Conservation (phyloP, 2,888 invertebrate genomes). For the Hyalella azteca region DNA sequence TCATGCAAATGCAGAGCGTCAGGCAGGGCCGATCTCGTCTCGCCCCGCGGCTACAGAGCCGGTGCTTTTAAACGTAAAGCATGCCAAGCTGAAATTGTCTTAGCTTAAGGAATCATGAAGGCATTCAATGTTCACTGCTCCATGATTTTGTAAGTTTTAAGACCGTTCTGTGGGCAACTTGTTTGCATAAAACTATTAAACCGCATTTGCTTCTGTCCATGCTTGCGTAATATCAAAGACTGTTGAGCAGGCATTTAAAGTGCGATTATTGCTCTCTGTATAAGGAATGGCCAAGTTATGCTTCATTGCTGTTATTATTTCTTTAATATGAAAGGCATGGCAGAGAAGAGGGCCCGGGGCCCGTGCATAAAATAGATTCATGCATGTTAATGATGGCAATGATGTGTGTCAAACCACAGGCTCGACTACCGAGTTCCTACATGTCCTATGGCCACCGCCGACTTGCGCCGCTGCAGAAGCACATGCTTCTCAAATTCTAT, state of each 20-base stretch:
- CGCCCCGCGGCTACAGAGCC: too few relatives aligned
- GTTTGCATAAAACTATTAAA: conserved; percentile 28
- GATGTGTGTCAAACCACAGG: neutral
- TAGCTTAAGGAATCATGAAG: neutral
- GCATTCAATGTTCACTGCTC: neutral
- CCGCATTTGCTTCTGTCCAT: neutral
- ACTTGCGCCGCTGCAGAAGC: too few relatives aligned
- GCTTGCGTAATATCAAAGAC: neutral
- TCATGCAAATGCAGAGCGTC: too few relatives aligned
- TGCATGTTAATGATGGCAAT: conserved; percentile 29
- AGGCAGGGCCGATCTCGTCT: too few relatives aligned
- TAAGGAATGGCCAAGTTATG: conserved; percentile 6
- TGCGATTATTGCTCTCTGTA: neutral
- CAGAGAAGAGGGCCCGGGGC: neutral
- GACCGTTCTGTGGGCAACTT: neutral
- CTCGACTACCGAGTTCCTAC: neutral
- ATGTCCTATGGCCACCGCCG: too few relatives aligned
- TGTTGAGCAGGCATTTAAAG: neutral
- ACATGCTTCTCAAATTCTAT: conserved; percentile 16
- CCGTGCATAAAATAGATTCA: conserved; percentile 18
- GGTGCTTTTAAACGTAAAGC: too few relatives aligned
- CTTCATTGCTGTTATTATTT: conserved; percentile 23
- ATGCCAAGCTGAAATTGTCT: neutral
- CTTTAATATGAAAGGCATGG: conserved; percentile 17
- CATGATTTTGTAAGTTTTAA: neutral